Base-by-base conservation (phyloP, 1,140 invertebrate species). In the Drosophila lini region DNA sequence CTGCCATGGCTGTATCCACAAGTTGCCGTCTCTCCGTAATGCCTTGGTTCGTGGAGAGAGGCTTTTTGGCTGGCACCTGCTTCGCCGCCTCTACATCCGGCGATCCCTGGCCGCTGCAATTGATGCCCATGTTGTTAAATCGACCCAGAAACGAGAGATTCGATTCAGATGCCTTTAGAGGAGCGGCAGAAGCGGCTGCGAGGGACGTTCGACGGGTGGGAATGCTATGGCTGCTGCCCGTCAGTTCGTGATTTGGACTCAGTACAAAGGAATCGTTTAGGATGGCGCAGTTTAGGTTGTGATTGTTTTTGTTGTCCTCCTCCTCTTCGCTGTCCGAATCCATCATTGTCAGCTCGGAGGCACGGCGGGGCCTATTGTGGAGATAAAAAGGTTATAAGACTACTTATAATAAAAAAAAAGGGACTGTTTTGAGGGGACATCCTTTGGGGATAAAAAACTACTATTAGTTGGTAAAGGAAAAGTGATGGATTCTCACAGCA, bases 301-400 rank as follows among this genome's bases (percentile, higher is more conserved):
- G 79, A 31, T 78, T 69, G 36, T 62, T 81, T 41, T 56, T 76
- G 25, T 48, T 55, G 13, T 91, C 88, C 9, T 92, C 81, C 47
- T 92, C 91, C 15, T 92, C 91, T 7, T 91, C 91, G 10, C 90
- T 91, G 60, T 91, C 90, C 6, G 85, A 91, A 41, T 92, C 80
- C 50, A 90, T 48, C 41, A 81, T 68, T 1, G 80, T 59, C 45
- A 92, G 52, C 64, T 92, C 91, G 0, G 80, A 78, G 3, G 71
- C 65, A 1, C 90, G 59, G 16, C 91, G 78, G 2, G 92, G 92
- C 1, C 91, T 91, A 10, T 5, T 41, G 55, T 6, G 53, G 47
- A 16, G n/a, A n/a, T 5, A 16, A 25, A 13, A 13, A 5, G 4
- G 2, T 9, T 36, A 38, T 0, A 15, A 11, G 13, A 19, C 6